Conservation (phyloP, 2,113 vertebrate genomes). For the Zosterops lateralis region DNA sequence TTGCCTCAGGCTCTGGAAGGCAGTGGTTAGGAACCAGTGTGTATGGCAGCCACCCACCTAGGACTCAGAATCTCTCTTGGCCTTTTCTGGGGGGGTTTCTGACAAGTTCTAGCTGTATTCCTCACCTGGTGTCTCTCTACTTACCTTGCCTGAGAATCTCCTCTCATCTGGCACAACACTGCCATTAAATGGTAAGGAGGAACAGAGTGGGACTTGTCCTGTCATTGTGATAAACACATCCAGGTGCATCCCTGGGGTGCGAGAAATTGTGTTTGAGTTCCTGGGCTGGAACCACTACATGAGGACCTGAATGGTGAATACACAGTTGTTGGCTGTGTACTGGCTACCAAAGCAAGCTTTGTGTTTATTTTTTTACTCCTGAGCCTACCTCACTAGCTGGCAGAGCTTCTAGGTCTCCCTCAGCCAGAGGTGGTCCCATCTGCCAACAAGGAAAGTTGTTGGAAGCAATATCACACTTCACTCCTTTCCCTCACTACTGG, state of each 20-base stretch:
- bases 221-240: not conserved
- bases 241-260: not conserved
- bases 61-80: not conserved
- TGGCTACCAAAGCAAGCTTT: not conserved
- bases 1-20: not conserved
- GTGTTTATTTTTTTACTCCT: not conserved
- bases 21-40: not conserved
- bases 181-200: not conserved
- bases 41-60: not conserved
- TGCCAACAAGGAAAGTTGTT: too few species aligned
- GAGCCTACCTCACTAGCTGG: not conserved
- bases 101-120: not conserved
- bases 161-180: not conserved
- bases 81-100: not conserved
- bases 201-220: not conserved
- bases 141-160: not conserved
- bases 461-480: not conserved
- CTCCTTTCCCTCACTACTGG: not conserved
- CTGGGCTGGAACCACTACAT: not conserved
- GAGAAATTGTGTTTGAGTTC: accelerated
- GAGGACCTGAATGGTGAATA: not conserved
- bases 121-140: not conserved
- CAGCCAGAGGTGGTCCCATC: not conserved
- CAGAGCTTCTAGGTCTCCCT: not conserved
- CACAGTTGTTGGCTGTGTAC: not conserved